Conservation (phyloP, 2,797 vertebrate genomes). For the Acrocephalus scirpaceus region DNA sequence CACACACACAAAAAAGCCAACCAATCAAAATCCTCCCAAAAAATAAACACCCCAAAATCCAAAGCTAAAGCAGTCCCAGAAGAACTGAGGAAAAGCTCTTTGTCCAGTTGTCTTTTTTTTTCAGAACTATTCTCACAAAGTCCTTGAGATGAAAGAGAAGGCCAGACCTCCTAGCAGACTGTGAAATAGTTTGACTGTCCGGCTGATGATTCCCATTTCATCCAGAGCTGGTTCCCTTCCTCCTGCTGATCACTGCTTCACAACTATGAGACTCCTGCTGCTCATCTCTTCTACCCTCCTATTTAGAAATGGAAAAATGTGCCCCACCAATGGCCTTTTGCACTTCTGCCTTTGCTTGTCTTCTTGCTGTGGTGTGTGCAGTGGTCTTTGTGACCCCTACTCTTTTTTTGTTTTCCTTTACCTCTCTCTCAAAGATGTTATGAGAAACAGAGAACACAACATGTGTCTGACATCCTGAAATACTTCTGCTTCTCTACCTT, state of each 20-base stretch:
- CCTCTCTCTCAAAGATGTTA: background rate
- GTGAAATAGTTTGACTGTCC: background rate
- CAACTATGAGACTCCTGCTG: slow-evolving; percentile 36
- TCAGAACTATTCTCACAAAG: background rate
- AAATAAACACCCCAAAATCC: background rate
- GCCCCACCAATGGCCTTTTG: slow-evolving; percentile 15
- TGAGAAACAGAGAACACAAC: slow-evolving; percentile 1
- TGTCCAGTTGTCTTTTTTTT: background rate
- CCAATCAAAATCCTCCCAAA: background rate
- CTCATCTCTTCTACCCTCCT: background rate
- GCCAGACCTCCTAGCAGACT: background rate
- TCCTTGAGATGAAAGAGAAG: background rate
- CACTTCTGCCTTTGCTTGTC: slow-evolving; percentile 5
- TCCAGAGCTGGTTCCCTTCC: background rate
- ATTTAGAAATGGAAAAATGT: slow-evolving; percentile 35
- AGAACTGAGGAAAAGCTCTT: background rate
- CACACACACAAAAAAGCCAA: background rate
- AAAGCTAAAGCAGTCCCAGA: background rate
- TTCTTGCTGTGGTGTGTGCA: background rate
- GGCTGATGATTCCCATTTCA: background rate
- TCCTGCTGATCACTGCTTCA: slow-evolving; percentile 20
- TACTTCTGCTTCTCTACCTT: background rate
- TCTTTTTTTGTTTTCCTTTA: slow-evolving; percentile 11
- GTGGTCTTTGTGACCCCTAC: background rate
- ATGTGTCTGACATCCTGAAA: slow-evolving; percentile 16